Base-by-base conservation (phyloP, 2,888 invertebrate genomes). In the Amphimallon solstitiale region DNA sequence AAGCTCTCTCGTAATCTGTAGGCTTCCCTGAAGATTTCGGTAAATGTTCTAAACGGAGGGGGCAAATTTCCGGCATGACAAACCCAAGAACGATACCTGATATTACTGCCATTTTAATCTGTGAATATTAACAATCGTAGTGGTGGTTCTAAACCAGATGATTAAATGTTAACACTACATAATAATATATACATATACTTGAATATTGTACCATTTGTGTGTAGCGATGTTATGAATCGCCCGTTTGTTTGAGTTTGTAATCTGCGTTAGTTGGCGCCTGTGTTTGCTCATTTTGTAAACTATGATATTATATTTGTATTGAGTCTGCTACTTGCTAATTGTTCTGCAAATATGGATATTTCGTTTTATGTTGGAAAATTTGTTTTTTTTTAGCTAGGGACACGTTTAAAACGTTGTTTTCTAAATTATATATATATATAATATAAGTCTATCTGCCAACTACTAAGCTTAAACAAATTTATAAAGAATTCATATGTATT, bases 111-210 rank as follows among this genome's bases (percentile, higher is more conserved):
- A 70, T 71, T 73, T 75, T 75, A 77, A 78, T 77, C 77, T 75
- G 63, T 45, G 45, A 72, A 75, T 77, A 77, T 79, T 78, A 78
- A 74, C 79, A 78, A 78, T 78, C 77, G 78, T 37, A 10, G 74
- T 77, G 74, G 76, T 74, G 78, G 78, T 76, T 73, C 72, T 9
- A 69, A 76, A 76, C 75, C 75, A 71, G 73, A 74, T 78, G 78
- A 79, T 79, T 79, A 79, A 79, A 78, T 74, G 76, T 76, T 73
- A 29, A 29, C 29, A 17, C 29, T 15, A 19, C 14, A 17, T 40
- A 38, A 37, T 19, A 21, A 15, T 3, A 43, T 43, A 14, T 7
- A 43, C 37, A 10, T 52, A 74, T 72, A 73, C 73, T 17, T 40
- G 23, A 17, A 40, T 56, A 56, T 56, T 40, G 54, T 21, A 40